phyloP scores from a whole-genome alignment of 2,888 invertebrate genomes.

The Euspilapteryx auroguttella region DNA sequence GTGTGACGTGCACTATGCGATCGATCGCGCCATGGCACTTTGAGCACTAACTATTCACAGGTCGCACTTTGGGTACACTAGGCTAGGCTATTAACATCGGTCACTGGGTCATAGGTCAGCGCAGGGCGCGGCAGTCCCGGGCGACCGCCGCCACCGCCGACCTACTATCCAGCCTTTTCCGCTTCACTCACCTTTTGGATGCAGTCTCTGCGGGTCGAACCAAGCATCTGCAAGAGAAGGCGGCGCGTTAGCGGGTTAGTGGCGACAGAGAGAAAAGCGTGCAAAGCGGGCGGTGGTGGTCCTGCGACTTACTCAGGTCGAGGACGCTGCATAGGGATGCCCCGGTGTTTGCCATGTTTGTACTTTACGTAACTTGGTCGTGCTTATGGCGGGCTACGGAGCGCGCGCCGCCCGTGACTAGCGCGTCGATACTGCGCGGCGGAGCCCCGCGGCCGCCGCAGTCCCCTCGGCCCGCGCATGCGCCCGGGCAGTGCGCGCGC shows the following conservation, averaged over 20 bases:
- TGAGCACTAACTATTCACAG: constrained; percentile 1
- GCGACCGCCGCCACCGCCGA: constrained; percentile 11
- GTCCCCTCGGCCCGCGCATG: constrained; percentile 18
- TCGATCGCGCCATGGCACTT: constrained; percentile 1
- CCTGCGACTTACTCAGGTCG: constrained; percentile 40
- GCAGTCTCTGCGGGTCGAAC: constrained; percentile 90
- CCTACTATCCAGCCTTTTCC: too few species aligned
- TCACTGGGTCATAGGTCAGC: constrained; percentile 13
- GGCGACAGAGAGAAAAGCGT: constrained; percentile 41
- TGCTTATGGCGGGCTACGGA: constrained; percentile 30
- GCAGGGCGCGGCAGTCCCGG: constrained; percentile 9
- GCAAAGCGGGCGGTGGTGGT: constrained; percentile 23
- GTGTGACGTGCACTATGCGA: neutral
- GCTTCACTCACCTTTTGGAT: constrained; percentile 83
- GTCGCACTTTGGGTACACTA: constrained; percentile 3
- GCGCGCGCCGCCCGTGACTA: constrained; percentile 58
- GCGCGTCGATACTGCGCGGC: constrained; percentile 52
- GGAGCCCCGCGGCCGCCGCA: constrained; percentile 25
- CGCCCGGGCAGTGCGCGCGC: constrained; percentile 15
- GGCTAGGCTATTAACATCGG: constrained; percentile 10
- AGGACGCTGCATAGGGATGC: constrained; percentile 53
- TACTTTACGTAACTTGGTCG: constrained; percentile 48
- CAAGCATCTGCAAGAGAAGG: constrained; percentile 85
- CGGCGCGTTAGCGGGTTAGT: constrained; percentile 60
- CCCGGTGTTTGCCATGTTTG: constrained; percentile 44